phyloP scores from a whole-genome alignment of 2,888 invertebrate species.

The Julus scandinavius region DNA sequence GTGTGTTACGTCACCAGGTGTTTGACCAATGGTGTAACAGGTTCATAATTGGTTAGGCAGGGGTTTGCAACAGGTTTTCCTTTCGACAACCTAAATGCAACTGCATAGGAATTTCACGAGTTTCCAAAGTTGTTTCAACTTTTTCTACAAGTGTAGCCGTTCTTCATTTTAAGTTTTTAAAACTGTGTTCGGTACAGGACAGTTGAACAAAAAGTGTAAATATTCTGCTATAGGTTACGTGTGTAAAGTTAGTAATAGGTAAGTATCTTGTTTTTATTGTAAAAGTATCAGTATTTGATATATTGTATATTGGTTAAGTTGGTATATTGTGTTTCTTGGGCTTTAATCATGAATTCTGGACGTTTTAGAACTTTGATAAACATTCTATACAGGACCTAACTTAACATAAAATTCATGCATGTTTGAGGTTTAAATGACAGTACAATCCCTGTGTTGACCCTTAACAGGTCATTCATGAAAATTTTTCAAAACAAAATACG shows the following conservation, averaged over 20 bases:
- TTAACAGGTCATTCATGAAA: background rate
- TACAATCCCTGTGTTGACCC: background rate
- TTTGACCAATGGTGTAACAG: background rate
- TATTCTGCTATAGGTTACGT: background rate
- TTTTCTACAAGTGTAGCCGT: conserved; percentile 4
- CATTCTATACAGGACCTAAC: background rate
- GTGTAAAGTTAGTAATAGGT: background rate
- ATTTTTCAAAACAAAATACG: background rate
- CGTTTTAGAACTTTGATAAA: background rate
- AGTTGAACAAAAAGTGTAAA: background rate
- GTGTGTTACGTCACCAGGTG: conserved; percentile 3
- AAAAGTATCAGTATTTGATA: background rate
- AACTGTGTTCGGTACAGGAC: background rate
- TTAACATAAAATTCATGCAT: background rate
- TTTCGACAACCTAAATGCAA: background rate
- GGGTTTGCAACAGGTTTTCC: conserved; percentile 8
- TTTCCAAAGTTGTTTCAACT: background rate
- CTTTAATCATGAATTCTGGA: background rate
- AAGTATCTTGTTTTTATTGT: background rate
- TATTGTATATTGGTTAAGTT: no score
- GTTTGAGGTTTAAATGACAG: background rate
- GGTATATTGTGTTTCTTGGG: background rate
- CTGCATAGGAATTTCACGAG: background rate
- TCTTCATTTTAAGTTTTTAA: background rate
- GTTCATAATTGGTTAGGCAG: background rate